A percentile compares a stretch with the other conserved stretches of the same genome.
Conservation (phyloP, 2,888 invertebrate species). For the Dilophus febrilis region DNA sequence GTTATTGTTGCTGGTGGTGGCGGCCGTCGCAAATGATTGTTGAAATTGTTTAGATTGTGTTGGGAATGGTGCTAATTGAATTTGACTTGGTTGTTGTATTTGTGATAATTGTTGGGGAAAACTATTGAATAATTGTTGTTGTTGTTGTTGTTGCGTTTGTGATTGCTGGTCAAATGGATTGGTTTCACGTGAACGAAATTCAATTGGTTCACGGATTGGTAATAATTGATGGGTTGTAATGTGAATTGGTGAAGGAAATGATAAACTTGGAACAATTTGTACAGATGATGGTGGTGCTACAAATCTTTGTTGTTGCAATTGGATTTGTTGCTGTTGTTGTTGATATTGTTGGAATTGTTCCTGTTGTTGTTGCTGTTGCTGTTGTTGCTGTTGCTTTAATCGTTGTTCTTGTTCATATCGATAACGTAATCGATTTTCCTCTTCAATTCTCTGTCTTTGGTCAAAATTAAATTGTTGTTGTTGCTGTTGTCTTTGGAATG, state of each 20-base stretch:
- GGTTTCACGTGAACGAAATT: neutral
- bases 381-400: slow-evolving; percentile 21
- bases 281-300: slow-evolving; percentile 10
- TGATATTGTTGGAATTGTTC: slow-evolving; percentile 6
- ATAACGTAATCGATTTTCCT: slow-evolving; percentile 11
- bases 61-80: slow-evolving; percentile 17
- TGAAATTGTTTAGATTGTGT: slow-evolving; percentile 17
- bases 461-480: too few species aligned
- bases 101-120: neutral
- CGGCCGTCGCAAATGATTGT: slow-evolving; percentile 16
- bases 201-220: slow-evolving; percentile 1
- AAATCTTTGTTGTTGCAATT: slow-evolving; percentile 4
- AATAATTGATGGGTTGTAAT: slow-evolving; percentile 3
- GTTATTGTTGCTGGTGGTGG: slow-evolving; percentile 15
- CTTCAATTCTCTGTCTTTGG: slow-evolving; percentile 19
- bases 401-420: slow-evolving; percentile 13
- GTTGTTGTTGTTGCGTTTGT: slow-evolving; percentile 22
- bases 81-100: too few species aligned
- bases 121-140: slow-evolving; percentile 21
- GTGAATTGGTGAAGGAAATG: slow-evolving; percentile 15
- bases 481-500: slow-evolving; percentile 13
- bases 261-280: slow-evolving; percentile 27
- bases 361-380: slow-evolving; percentile 11
- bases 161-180: slow-evolving; percentile 8
- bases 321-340: slow-evolving; percentile 12